phyloP scores from a whole-genome alignment of 1,140 invertebrate genomes.

The Drosophila ficusphila region DNA sequence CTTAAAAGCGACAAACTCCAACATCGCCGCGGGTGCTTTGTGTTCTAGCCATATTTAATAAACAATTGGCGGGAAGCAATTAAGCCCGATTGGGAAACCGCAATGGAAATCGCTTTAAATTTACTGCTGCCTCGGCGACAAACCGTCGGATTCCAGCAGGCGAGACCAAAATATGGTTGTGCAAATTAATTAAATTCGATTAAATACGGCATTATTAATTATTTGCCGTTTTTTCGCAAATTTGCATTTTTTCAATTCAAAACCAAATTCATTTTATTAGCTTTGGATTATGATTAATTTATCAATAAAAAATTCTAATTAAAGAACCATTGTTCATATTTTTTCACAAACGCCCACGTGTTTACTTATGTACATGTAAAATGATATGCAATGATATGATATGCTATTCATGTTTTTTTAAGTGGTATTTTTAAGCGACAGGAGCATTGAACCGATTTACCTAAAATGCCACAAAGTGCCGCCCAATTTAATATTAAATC shows the following conservation, averaged over 20 bases:
- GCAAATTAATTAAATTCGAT: slow-evolving; percentile 73
- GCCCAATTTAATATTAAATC: slow-evolving; percentile 25
- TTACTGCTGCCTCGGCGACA: slow-evolving; percentile 10
- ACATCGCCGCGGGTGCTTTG: slow-evolving; percentile 7
- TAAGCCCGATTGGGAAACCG: slow-evolving; percentile 59
- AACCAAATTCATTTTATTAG: slow-evolving; percentile 20
- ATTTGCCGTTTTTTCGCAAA: slow-evolving; percentile 26
- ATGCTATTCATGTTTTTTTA: slow-evolving; percentile 6
- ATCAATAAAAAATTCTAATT: slow-evolving; percentile 41
- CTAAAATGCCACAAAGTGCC: slow-evolving; percentile 15
- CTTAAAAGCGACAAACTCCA: slow-evolving; percentile 40
- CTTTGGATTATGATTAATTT: slow-evolving; percentile 48
- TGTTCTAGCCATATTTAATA: slow-evolving; percentile 50
- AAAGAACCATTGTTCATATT: slow-evolving; percentile 40
- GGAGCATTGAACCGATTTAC: neutral
- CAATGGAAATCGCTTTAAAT: slow-evolving; percentile 61
- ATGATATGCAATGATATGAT: neutral
- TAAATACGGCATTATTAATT: slow-evolving; percentile 65
- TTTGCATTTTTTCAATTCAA: slow-evolving; percentile 25
- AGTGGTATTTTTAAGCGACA: neutral
- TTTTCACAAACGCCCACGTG: neutral
- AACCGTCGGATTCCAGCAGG: slow-evolving; percentile 3
- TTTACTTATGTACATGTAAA: slow-evolving; percentile 4
- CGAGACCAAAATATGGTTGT: slow-evolving; percentile 45
- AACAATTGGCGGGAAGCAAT: slow-evolving; percentile 46